Evolutionary conservation across 2,113 vertebrate species (phyloP).

Genomic region (Thalassoma bifasciatum): DNA sequence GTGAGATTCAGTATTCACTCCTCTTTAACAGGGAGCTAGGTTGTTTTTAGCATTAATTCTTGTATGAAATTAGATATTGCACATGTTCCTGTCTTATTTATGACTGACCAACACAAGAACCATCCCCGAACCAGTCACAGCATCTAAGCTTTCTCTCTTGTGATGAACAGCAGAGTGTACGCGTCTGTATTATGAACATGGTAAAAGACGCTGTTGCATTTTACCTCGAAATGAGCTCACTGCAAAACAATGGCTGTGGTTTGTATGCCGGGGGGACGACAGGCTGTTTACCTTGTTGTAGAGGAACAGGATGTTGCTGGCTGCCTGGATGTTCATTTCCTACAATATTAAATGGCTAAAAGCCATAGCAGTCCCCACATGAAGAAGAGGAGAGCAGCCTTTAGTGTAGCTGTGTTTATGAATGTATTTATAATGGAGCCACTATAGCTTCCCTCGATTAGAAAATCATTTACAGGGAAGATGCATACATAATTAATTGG

Average conservation of each 20-base stretch:
- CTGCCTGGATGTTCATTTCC: constrained; percentile 57
- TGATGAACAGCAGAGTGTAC: no score
- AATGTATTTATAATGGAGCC: constrained; percentile 54
- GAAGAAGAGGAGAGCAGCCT: constrained; percentile 21
- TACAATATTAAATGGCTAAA: constrained; percentile 58
- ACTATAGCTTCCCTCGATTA: constrained; percentile 24
- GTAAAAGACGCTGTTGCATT: constrained; percentile 17
- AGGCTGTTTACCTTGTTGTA: constrained; percentile 64
- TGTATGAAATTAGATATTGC: no score
- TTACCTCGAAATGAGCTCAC: constrained; percentile 53
- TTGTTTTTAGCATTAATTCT: no score
- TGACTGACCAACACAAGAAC: no score
- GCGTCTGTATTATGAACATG: no score
- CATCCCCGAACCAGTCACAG: no score
- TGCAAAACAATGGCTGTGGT: constrained; percentile 47
- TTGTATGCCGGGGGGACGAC: constrained; percentile 59
- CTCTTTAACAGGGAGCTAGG: no score
- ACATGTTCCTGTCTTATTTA: no score
- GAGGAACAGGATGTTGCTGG: constrained; percentile 58
- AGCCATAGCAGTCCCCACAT: constrained; percentile 38
- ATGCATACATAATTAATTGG: constrained; percentile 59
- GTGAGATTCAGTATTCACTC: no score
- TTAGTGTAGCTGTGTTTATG: constrained; percentile 35
- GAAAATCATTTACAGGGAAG: constrained; percentile 39
- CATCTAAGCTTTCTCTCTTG: no score